Conservation (phyloP, 35 echinoderm and acorn worm species). For the Ptychodera flava region DNA sequence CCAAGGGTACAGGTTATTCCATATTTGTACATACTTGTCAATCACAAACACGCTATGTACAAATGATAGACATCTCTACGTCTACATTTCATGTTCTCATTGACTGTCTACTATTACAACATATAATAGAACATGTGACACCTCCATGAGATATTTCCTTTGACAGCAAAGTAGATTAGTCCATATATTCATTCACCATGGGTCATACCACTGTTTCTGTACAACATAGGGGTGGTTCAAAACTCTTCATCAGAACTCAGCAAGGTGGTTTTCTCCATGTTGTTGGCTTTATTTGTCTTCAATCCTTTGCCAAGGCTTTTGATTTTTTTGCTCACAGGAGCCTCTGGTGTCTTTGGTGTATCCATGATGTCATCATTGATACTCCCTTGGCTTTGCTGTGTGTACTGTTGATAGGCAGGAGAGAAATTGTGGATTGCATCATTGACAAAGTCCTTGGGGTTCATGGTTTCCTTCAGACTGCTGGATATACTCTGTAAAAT, state of each 20-base stretch:
- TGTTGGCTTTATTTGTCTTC: slow-evolving; percentile 21
- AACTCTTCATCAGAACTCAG: slow-evolving; percentile 96
- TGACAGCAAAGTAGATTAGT: too few species aligned
- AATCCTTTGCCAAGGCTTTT: slow-evolving; percentile 22
- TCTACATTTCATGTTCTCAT: too few species aligned
- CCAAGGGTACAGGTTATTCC: too few species aligned
- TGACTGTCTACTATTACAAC: too few species aligned
- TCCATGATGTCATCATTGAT: slow-evolving; percentile 3
- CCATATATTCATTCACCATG: too few species aligned
- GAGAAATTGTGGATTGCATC: slow-evolving; percentile 98
- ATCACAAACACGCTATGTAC: too few species aligned
- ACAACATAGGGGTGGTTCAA: too few species aligned
- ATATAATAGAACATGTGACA: too few species aligned
- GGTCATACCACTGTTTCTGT: too few species aligned
- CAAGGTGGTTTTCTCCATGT: slow-evolving; percentile 88
- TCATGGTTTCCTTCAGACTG: slow-evolving; percentile 92
- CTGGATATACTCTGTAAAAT: slow-evolving; percentile 87
- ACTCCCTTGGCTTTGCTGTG: slow-evolving; percentile 72
- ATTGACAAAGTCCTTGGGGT: slow-evolving; percentile 91
- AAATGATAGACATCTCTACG: too few species aligned
- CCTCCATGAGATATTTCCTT: too few species aligned
- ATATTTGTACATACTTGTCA: too few species aligned
- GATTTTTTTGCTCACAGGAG: not conserved
- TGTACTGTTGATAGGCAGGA: slow-evolving; percentile 95
- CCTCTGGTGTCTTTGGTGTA: slow-evolving; percentile 5